phyloP scores from a whole-genome alignment of 37 sponge, comb jelly and placozoan species.

The Agelas oroides region DNA sequence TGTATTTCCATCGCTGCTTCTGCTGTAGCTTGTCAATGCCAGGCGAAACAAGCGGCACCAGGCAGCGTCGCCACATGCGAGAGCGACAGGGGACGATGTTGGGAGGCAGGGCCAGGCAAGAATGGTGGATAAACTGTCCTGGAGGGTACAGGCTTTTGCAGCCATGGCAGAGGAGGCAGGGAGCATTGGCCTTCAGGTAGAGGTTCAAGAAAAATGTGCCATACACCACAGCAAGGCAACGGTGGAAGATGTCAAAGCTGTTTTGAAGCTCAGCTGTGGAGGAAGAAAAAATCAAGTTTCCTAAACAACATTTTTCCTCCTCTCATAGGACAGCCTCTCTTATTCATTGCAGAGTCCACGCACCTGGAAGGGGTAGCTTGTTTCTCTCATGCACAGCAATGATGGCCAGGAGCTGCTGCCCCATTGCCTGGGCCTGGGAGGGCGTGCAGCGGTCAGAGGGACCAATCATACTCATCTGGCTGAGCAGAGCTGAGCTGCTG shows the following conservation, averaged over 20 bases:
- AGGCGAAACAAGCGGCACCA: constrained; percentile 73
- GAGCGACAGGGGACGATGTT: constrained; percentile 79
- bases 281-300: no score
- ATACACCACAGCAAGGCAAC: constrained; percentile 77
- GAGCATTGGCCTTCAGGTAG: constrained; percentile 82
- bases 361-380: constrained; percentile 55
- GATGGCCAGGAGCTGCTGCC: constrained; percentile 66
- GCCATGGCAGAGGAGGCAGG: constrained; percentile 74
- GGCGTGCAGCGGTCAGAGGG: constrained; percentile 78
- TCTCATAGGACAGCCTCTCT: no score
- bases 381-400: constrained; percentile 59
- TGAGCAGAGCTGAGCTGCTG: constrained; percentile 11
- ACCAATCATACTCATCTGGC: constrained; percentile 63
- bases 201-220: constrained; percentile 82
- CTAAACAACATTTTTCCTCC: no score
- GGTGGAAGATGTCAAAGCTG: constrained; percentile 80
- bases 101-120: constrained; percentile 66
- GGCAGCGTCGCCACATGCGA: constrained; percentile 83
- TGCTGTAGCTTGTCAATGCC: constrained; percentile 80
- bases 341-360: no score
- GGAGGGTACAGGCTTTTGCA: constrained; percentile 82
- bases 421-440: constrained; percentile 75
- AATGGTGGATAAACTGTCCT: constrained; percentile 81
- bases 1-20: constrained; percentile 80
- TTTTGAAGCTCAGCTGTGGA: constrained; percentile 62